A percentile compares a stretch with the other conserved stretches of the same genome.
phyloP scores from a whole-genome alignment of 2,888 invertebrate species.

The Cotesia congregata region DNA sequence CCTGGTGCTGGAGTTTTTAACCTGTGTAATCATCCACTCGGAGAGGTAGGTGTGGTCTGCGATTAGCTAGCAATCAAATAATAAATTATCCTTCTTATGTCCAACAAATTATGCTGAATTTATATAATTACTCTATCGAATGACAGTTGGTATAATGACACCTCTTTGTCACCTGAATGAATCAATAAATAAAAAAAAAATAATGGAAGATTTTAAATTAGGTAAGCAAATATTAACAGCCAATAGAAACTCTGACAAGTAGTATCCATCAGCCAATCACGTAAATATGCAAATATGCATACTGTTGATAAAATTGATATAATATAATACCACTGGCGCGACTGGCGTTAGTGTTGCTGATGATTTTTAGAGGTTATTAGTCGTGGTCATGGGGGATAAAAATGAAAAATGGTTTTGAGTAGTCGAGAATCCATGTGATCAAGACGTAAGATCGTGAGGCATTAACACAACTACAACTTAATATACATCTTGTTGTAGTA shows the following conservation, averaged over 20 bases:
- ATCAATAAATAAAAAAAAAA: no score
- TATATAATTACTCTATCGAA: no score
- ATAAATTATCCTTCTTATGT: no score
- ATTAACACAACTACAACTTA: not conserved
- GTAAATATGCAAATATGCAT: not conserved
- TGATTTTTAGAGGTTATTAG: not conserved
- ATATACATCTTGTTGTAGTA: not conserved
- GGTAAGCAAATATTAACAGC: not conserved
- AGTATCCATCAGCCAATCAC: not conserved
- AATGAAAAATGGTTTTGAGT: not conserved
- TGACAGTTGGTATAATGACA: no score
- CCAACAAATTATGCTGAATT: no score
- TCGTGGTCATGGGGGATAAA: not conserved
- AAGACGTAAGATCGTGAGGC: not conserved
- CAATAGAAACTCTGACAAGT: not conserved
- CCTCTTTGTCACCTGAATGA: no score
- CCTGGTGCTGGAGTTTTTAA: constrained; percentile 32
- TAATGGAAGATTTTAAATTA: no score
- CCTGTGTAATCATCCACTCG: not conserved
- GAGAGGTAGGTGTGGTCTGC: constrained; percentile 35
- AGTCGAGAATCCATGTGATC: constrained; percentile 41
- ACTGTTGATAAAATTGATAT: not conserved
- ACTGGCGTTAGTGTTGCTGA: constrained; percentile 1
- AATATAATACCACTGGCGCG: not conserved
- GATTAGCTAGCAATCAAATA: no score